Evolutionary conservation across 2,113 vertebrate genomes (phyloP).

Genomic region (Syngnathus typhle): DNA sequence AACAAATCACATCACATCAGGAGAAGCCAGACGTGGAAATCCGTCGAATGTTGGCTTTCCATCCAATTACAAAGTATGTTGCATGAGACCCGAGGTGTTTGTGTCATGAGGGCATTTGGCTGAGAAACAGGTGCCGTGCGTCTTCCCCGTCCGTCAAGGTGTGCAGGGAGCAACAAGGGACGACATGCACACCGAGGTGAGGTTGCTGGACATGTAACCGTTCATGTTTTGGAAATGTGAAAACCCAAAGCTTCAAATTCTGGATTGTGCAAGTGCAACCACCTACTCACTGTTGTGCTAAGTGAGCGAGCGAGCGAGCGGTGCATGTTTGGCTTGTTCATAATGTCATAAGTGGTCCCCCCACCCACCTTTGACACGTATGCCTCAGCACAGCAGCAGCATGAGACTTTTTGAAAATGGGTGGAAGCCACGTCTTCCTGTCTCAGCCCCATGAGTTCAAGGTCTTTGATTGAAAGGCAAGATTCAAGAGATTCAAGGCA

Average conservation of each 20-base stretch:
- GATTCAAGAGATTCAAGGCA: no score
- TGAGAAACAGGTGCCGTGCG: conserved; percentile 8
- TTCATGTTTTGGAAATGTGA: background rate
- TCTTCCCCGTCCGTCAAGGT: background rate
- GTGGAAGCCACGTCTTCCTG: conserved; percentile 10
- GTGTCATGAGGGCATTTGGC: background rate
- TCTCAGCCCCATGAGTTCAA: background rate
- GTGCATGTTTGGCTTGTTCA: background rate
- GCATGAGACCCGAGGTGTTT: background rate
- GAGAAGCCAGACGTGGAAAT: background rate
- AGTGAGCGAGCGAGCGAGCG: background rate
- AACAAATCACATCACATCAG: no score
- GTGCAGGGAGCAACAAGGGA: conserved; percentile 8
- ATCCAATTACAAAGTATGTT: background rate
- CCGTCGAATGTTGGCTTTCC: background rate
- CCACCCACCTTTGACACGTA: conserved; percentile 7
- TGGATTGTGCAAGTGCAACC: background rate
- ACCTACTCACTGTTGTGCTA: background rate
- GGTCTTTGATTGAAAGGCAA: no score
- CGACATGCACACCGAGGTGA: no score
- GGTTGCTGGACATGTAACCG: no score
- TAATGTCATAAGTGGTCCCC: background rate
- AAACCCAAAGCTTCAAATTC: background rate
- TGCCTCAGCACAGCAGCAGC: background rate
- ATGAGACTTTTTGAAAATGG: background rate